Evolutionary conservation across 2,888 invertebrate genomes (phyloP).

Genomic region (Athalia cordata): DNA sequence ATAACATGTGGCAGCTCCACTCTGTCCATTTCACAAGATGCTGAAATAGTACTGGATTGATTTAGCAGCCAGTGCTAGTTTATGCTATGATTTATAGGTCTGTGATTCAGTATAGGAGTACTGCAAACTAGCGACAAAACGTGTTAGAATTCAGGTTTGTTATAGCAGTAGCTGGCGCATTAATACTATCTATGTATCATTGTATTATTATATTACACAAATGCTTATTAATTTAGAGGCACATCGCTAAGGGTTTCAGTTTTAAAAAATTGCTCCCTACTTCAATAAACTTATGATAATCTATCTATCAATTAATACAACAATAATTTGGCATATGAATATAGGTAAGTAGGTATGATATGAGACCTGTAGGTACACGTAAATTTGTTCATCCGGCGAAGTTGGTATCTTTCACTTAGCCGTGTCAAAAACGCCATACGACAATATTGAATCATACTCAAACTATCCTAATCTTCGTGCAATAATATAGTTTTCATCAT

Average conservation of each 20-base stretch:
- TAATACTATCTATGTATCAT: slow-evolving; percentile 51
- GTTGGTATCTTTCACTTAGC: background rate
- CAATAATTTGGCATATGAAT: slow-evolving; percentile 41
- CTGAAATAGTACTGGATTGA: slow-evolving; percentile 62
- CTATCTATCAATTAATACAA: slow-evolving; percentile 43
- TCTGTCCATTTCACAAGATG: slow-evolving; percentile 62
- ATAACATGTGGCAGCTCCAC: slow-evolving; percentile 14
- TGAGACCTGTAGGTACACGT: slow-evolving; percentile 8
- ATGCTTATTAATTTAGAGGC: slow-evolving; percentile 72
- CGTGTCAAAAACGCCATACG: background rate
- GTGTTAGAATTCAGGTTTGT: slow-evolving; percentile 63
- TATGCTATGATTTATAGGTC: slow-evolving; percentile 55
- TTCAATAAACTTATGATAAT: slow-evolving; percentile 63
- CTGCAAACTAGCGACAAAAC: slow-evolving; percentile 57
- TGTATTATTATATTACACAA: slow-evolving; percentile 66
- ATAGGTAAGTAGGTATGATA: slow-evolving; percentile 17
- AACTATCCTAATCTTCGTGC: background rate
- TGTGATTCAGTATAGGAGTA: slow-evolving; percentile 58
- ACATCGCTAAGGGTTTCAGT: slow-evolving; percentile 72
- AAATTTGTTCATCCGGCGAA: background rate
- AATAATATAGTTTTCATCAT: background rate
- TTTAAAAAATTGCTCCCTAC: slow-evolving; percentile 66
- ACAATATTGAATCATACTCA: slow-evolving; percentile 4
- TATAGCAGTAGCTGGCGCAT: slow-evolving; percentile 30
- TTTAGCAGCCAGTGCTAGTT: slow-evolving; percentile 62